Evolutionary conservation across 2,113 vertebrate genomes (phyloP).

Genomic region (Urocitellus parryii): DNA sequence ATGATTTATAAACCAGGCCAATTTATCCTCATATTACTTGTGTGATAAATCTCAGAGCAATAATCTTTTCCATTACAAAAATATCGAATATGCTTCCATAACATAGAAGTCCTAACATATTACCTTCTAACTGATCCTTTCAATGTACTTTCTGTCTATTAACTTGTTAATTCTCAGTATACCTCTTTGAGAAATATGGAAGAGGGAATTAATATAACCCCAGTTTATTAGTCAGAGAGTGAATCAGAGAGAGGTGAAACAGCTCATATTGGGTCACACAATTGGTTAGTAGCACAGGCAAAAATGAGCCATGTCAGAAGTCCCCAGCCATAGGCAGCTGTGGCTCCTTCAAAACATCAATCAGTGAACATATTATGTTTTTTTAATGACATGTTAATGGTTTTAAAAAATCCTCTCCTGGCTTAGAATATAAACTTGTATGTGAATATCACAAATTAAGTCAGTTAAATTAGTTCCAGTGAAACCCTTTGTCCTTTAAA

Average conservation of each 20-base stretch:
- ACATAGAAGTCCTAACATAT: slow-evolving; percentile 44
- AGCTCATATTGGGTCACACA: slow-evolving; percentile 60
- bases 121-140: slow-evolving; percentile 67
- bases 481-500: slow-evolving; percentile 89
- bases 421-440: slow-evolving; percentile 80
- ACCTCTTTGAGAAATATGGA: slow-evolving; percentile 60
- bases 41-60: neutral
- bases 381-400: slow-evolving; percentile 86
- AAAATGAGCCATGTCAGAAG: slow-evolving; percentile 75
- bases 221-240: slow-evolving; percentile 73
- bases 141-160: slow-evolving; percentile 67
- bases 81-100: slow-evolving; percentile 53
- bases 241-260: slow-evolving; percentile 65
- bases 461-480: slow-evolving; percentile 88
- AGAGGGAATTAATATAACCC: slow-evolving; percentile 64
- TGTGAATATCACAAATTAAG: slow-evolving; percentile 87
- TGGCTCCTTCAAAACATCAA: slow-evolving; percentile 75
- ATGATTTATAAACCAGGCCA: slow-evolving; percentile 8
- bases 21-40: slow-evolving; percentile 35
- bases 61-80: neutral
- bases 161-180: slow-evolving; percentile 75
- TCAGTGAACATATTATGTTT: slow-evolving; percentile 81
- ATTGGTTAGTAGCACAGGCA: slow-evolving; percentile 69
- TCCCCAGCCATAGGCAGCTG: slow-evolving; percentile 76
- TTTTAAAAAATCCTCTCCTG: slow-evolving; percentile 76